Conservation (phyloP, 2,797 vertebrate species). For the Ceryle rudis region DNA sequence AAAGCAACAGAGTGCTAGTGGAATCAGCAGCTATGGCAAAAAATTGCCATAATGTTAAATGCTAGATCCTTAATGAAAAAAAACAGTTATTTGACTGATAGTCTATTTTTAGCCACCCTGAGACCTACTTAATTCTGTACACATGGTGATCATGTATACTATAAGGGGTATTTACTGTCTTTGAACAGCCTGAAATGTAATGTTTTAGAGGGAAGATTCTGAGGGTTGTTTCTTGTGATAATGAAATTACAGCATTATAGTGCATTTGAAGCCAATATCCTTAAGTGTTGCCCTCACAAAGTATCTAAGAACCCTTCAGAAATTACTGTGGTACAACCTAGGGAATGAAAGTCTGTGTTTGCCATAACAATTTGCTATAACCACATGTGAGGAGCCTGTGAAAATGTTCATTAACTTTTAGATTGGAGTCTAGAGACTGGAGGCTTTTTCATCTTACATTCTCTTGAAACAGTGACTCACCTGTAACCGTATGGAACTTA, state of each 20-base stretch:
- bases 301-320: not conserved
- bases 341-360: not conserved
- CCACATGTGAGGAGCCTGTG: not conserved
- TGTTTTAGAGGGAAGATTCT: not conserved
- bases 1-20: not conserved
- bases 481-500: not conserved
- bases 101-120: not conserved
- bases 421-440: not conserved
- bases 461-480: not conserved
- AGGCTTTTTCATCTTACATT: not conserved
- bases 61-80: not conserved
- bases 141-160: fast-evolving
- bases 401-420: not conserved
- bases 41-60: not conserved
- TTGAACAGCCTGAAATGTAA: not conserved
- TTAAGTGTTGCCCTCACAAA: not conserved
- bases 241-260: not conserved
- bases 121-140: not conserved
- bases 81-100: not conserved
- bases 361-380: not conserved
- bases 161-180: not conserved
- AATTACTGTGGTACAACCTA: fast-evolving
- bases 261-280: not conserved
- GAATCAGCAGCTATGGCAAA: not conserved
- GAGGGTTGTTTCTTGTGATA: not conserved